Conservation (phyloP, 2,888 invertebrate genomes). For the Synanthedon myopaeformis region DNA sequence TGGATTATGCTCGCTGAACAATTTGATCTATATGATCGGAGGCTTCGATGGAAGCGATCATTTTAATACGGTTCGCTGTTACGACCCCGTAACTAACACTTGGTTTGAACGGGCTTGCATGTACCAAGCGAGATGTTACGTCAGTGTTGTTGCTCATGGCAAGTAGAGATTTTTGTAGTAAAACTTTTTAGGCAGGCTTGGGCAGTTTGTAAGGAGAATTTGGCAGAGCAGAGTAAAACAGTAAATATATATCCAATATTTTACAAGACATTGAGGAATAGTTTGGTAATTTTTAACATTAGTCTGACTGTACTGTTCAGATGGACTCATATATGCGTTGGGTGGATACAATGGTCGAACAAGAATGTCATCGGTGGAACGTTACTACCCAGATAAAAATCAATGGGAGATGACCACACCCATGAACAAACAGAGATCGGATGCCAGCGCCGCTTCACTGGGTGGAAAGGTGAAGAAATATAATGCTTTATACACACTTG, state of each 20-base stretch:
- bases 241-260: too few species aligned
- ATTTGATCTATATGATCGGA: conserved; percentile 82
- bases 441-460: conserved; percentile 80
- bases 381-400: conserved; percentile 80
- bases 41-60: conserved; percentile 85
- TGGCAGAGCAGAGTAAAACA: too few species aligned
- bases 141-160: conserved; percentile 79
- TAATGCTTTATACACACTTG: neutral
- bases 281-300: too few species aligned
- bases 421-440: conserved; percentile 82
- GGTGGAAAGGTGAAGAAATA: conserved; percentile 66
- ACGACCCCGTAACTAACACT: conserved; percentile 79
- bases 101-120: conserved; percentile 85
- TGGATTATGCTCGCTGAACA: conserved; percentile 78
- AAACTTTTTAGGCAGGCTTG: neutral
- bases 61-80: conserved; percentile 83
- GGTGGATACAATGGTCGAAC: conserved; percentile 86
- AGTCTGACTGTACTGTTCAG: conserved; percentile 19
- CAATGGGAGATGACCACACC: conserved; percentile 83
- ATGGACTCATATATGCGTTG: conserved; percentile 82
- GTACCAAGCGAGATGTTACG: conserved; percentile 84
- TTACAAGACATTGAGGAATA: too few species aligned
- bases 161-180: conserved; percentile 10
- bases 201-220: neutral
- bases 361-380: conserved; percentile 82